Conservation (phyloP, 2,113 vertebrate genomes). For the Gymnobelideus leadbeateri region DNA sequence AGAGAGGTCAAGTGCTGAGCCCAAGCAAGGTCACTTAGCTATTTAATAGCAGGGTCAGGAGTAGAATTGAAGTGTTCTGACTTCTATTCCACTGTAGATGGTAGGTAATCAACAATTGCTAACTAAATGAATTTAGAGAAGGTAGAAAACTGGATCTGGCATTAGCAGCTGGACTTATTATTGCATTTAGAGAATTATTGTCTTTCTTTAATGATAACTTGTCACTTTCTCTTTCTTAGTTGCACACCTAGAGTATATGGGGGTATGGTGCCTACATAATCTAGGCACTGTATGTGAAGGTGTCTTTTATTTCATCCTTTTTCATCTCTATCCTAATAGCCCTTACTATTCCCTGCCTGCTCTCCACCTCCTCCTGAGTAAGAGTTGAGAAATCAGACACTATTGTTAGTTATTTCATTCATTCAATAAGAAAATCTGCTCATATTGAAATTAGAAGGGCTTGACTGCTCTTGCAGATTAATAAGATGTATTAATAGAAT, state of each 20-base stretch:
- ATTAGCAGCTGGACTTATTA: conserved; percentile 5
- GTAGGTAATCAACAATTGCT: neutral
- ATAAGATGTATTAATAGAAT: neutral
- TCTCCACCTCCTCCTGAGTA: no score
- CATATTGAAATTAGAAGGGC: neutral
- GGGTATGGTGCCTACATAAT: neutral
- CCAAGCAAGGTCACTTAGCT: neutral
- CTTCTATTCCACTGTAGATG: neutral
- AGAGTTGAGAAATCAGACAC: neutral
- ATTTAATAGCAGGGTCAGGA: neutral
- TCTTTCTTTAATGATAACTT: neutral
- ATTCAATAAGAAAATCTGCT: neutral
- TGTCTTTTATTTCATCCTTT: neutral
- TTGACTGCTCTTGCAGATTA: neutral
- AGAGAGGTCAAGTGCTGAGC: neutral
- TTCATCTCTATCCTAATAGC: neutral
- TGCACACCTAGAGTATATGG: neutral
- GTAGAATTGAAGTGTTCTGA: neutral
- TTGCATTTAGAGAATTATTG: neutral
- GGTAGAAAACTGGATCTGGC: neutral
- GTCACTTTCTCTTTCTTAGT: neutral
- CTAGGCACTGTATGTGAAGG: neutral
- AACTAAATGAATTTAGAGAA: conserved; percentile 10
- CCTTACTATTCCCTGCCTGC: neutral
- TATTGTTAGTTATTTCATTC: neutral